Evolutionary conservation across 2,888 invertebrate genomes (phyloP), one percentile per base, ranked within the genome.

Genomic region (Nebria brevicollis): DNA sequence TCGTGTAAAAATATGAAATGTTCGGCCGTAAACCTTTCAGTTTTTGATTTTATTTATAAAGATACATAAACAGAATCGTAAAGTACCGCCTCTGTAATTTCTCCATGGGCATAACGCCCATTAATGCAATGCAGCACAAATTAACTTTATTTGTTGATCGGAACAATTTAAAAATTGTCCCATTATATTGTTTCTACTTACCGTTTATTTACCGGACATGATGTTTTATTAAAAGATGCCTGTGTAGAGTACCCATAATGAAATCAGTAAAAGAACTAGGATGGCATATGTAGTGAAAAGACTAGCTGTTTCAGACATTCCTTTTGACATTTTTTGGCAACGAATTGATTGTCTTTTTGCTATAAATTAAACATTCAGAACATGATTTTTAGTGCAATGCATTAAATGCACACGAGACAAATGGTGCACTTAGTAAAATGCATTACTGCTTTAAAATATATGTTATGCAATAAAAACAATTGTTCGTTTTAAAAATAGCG

Each of bases 251-350:
- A 93, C 89, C 92, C 94, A 94, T 77, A 94, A 90, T 81, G 93
- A 91, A 85, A 93, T 91, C 79, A 94, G 90, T 66, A 94, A 90
- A 70, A 93, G 89, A 85, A 94, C 91, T 87, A 94, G 89, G 87
- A 94, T 94, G 85, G 93, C 88, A 87, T 94, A 94, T 84, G 94
- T 94, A 86, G 93, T 93, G 86, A 94, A 90, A 84, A 94, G 91
- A 88, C 91, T 94, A 83, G 91, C 91, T 82, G 93, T 92, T 90
- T 94, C 94, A 42, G 75, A 75, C 72, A 75, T 65, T 25, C 75
- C 80, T 41, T 75, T 80, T 41, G 80, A 64, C 80, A 80, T 80
- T 41, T 41, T 54, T 70, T 70, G 68, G 68, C 68, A 68, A 68
- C 25, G 68, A 13, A 15, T n/a, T 54, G 54, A 54, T 54, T 34